Percentiles rank a stretch among this genome's conserved stretches.
These are phyloP conservation scores for Drosophila truncata DNA, from an alignment of 1,140 invertebrate species.

Conservation along the genomic window DNA sequence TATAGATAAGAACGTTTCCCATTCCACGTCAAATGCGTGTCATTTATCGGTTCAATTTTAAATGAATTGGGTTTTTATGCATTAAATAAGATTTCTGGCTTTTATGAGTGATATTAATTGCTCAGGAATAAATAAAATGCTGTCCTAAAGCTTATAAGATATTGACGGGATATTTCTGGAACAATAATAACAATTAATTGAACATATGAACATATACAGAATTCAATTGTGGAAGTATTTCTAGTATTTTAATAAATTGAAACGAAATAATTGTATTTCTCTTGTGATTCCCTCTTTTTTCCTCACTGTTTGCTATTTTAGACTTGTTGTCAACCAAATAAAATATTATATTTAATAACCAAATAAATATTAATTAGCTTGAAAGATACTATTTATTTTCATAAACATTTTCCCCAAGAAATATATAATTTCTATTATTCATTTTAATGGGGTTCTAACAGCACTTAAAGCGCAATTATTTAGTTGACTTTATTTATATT, in stretches of 20 bases:
- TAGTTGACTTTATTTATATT: slow-evolving; percentile 4
- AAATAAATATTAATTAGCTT: slow-evolving; percentile 4
- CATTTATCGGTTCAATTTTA: slow-evolving; percentile 11
- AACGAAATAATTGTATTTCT: background rate
- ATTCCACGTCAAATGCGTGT: background rate
- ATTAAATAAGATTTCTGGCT: slow-evolving; percentile 4
- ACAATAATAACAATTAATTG: background rate
- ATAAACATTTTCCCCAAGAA: background rate
- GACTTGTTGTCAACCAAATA: slow-evolving; percentile 10
- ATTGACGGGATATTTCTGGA: background rate
- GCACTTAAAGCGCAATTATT: background rate
- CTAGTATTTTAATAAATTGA: background rate
- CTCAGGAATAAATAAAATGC: background rate
- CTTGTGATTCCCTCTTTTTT: background rate
- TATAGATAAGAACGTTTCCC: background rate
- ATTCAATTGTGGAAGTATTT: background rate
- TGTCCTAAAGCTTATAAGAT: background rate
- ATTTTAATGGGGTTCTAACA: background rate
- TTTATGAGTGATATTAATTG: too few relatives aligned
- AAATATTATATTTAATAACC: background rate
- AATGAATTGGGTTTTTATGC: slow-evolving; percentile 11
- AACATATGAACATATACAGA: background rate
- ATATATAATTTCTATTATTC: background rate
- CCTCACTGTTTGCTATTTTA: background rate
- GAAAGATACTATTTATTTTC: slow-evolving; percentile 1